phyloP scores from a whole-genome alignment of 2,797 vertebrate species.

The Macropodus opercularis region DNA sequence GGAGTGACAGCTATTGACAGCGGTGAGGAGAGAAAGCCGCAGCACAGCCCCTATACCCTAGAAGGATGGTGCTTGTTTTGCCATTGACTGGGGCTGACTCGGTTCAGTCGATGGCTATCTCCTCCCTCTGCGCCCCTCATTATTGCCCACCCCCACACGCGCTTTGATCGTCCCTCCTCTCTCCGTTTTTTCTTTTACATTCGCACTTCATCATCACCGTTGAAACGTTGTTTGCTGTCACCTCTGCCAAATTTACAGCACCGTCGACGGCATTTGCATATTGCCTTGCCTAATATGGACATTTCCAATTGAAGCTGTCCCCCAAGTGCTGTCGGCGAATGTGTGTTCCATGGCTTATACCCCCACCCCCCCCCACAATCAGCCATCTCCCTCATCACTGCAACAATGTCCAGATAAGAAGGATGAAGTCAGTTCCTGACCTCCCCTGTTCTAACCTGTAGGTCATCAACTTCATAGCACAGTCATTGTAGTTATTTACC shows the following conservation, averaged over 20 bases:
- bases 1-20: constrained; percentile 78
- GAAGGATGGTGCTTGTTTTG: constrained; percentile 64
- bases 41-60: constrained; percentile 26
- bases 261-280: constrained; percentile 84
- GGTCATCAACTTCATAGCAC: constrained; percentile 61
- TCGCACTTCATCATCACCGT: constrained; percentile 80
- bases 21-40: constrained; percentile 43
- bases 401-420: constrained; percentile 80
- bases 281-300: constrained; percentile 84
- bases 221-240: constrained; percentile 81
- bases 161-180: constrained; percentile 22
- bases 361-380: no score
- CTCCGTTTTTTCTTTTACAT: constrained; percentile 39
- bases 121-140: constrained; percentile 67
- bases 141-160: constrained; percentile 55
- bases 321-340: constrained; percentile 75
- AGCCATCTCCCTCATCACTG: no score
- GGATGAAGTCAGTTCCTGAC: constrained; percentile 82
- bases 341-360: constrained; percentile 72
- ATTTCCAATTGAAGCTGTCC: constrained; percentile 83
- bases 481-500: constrained; percentile 18
- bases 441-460: constrained; percentile 59
- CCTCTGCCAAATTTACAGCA: constrained; percentile 78
- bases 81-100: constrained; percentile 64
- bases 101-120: constrained; percentile 80